phyloP scores from a whole-genome alignment of 2,888 invertebrate genomes.

The Ichneumon xanthorius region DNA sequence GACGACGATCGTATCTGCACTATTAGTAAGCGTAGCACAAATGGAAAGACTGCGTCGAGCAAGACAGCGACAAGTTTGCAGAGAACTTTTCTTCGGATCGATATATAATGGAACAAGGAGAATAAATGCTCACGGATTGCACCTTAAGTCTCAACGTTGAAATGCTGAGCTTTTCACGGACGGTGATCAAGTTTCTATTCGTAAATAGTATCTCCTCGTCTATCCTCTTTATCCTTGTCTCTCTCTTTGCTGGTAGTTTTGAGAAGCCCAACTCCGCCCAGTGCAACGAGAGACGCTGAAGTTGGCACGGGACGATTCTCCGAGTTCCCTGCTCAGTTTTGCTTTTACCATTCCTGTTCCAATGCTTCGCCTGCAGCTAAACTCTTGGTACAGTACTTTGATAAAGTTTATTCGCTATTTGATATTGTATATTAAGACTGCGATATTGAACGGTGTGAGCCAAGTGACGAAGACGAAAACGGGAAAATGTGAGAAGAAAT shows the following conservation, averaged over 20 bases:
- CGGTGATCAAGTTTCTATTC: constrained; percentile 66
- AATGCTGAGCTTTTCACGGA: constrained; percentile 64
- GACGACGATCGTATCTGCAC: not conserved
- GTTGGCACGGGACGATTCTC: constrained; percentile 37
- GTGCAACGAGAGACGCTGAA: constrained; percentile 41
- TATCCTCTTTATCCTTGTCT: constrained; percentile 15
- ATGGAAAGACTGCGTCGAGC: not conserved
- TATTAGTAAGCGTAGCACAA: constrained; percentile 25
- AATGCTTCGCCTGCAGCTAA: constrained; percentile 3
- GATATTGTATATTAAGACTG: constrained; percentile 30
- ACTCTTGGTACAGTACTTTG: constrained; percentile 27
- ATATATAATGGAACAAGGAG: constrained; percentile 32
- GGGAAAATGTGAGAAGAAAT: not conserved
- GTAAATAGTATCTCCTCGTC: constrained; percentile 61
- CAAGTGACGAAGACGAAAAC: not conserved
- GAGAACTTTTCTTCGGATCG: constrained; percentile 51
- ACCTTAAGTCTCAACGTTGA: constrained; percentile 57
- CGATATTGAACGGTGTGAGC: constrained; percentile 22
- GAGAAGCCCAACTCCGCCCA: constrained; percentile 48
- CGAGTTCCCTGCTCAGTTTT: not conserved
- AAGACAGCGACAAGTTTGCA: constrained; percentile 49
- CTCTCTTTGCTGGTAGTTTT: constrained; percentile 39
- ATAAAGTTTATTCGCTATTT: constrained; percentile 59
- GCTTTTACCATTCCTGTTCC: constrained; percentile 36
- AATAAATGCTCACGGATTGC: constrained; percentile 56